phyloP scores from a whole-genome alignment of 2,888 invertebrate species.

The Sesia bembeciformis region DNA sequence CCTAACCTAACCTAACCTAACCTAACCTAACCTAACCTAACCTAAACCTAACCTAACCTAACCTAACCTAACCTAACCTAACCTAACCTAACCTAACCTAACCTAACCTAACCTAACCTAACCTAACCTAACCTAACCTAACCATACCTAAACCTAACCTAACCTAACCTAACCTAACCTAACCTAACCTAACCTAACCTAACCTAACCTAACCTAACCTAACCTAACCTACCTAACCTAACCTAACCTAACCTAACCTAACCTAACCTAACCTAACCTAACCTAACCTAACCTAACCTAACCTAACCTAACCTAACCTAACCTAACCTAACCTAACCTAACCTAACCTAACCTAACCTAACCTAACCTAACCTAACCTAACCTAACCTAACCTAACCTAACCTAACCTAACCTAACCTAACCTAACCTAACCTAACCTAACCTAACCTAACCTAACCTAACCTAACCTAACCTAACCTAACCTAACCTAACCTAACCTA shows the following conservation, averaged over 20 bases:
- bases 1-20: slow-evolving; percentile 7
- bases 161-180: slow-evolving; percentile 7
- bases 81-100: slow-evolving; percentile 8
- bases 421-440: slow-evolving; percentile 7
- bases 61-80: slow-evolving; percentile 7
- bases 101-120: slow-evolving; percentile 8
- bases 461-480: slow-evolving; percentile 8
- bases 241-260: slow-evolving; percentile 10
- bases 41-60: slow-evolving; percentile 5
- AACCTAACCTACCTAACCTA: slow-evolving; percentile 9
- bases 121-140: slow-evolving; percentile 7
- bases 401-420: slow-evolving; percentile 7
- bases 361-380: slow-evolving; percentile 8
- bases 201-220: slow-evolving; percentile 8
- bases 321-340: slow-evolving; percentile 7
- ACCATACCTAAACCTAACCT: slow-evolving; percentile 8
- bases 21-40: slow-evolving; percentile 4
- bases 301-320: slow-evolving; percentile 8
- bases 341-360: slow-evolving; percentile 5
- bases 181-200: slow-evolving; percentile 8
- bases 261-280: slow-evolving; percentile 8
- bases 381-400: slow-evolving; percentile 8
- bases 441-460: slow-evolving; percentile 8
- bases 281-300: slow-evolving; percentile 8
- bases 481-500: slow-evolving; percentile 7